These are phyloP conservation scores for Petrolisthes cinctipes DNA, from an alignment of 2,888 invertebrate species.

Conservation along the genomic window DNA sequence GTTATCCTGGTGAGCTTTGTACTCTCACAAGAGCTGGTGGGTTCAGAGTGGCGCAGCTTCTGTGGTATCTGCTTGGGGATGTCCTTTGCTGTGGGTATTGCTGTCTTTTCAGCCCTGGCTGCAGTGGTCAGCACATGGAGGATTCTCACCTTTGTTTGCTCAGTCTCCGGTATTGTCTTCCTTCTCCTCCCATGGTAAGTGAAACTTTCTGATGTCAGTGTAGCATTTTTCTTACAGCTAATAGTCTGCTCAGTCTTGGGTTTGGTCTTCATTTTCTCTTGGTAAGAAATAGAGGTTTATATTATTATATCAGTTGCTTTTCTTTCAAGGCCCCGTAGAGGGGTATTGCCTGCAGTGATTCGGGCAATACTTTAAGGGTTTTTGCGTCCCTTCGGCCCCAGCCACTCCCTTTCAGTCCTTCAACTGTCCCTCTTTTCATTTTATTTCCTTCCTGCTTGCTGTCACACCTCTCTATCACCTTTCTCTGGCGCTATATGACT, in stretches of 20 bases:
- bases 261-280: too few species aligned
- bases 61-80: conserved; percentile 44
- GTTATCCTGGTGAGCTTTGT: conserved; percentile 63
- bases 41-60: conserved; percentile 56
- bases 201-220: neutral
- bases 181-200: conserved; percentile 66
- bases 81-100: conserved; percentile 67
- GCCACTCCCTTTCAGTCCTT: too few species aligned
- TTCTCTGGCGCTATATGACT: too few species aligned
- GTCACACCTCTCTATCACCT: too few species aligned
- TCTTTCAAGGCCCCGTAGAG: too few species aligned
- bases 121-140: conserved; percentile 66
- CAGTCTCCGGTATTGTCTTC: conserved; percentile 57
- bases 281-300: neutral
- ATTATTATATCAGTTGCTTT: too few species aligned
- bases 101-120: conserved; percentile 66
- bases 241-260: neutral
- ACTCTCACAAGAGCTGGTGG: conserved; percentile 62
- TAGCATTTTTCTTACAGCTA: neutral
- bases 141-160: conserved; percentile 63
- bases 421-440: too few species aligned
- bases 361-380: too few species aligned
- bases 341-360: too few species aligned
- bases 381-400: too few species aligned
- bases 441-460: too few species aligned